Conservation (phyloP, 2,113 vertebrate species). For the Tragelaphus imberbis region DNA sequence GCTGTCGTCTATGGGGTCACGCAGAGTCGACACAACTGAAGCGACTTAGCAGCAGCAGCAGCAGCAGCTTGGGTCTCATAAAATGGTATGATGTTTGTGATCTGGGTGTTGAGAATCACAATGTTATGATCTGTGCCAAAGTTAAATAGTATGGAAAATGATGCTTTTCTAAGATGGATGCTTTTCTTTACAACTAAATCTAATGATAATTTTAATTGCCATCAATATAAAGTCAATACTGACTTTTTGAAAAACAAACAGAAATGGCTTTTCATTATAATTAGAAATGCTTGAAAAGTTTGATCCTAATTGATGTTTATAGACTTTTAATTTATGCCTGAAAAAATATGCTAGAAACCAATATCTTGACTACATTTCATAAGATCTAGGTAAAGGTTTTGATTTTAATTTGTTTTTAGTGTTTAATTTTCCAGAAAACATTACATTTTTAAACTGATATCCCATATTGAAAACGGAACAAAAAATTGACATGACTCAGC, state of each 20-base stretch:
- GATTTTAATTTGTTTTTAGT: neutral
- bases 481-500: constrained; percentile 13
- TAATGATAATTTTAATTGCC: constrained; percentile 24
- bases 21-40: too few species aligned
- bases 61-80: neutral
- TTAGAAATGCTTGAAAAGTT: constrained; percentile 11
- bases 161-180: neutral
- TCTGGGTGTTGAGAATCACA: neutral
- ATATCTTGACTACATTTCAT: neutral
- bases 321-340: neutral
- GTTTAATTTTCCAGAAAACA: constrained; percentile 27
- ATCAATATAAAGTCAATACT: constrained; percentile 41
- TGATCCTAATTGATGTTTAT: neutral
- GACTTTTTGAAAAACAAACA: constrained; percentile 37
- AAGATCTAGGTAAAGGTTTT: neutral
- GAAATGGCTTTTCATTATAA: neutral
- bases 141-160: neutral
- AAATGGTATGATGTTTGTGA: neutral
- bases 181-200: constrained; percentile 36
- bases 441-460: neutral
- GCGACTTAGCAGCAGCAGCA: neutral
- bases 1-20: too few species aligned
- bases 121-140: neutral
- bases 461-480: neutral
- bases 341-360: neutral